Evolutionary conservation across 1,140 invertebrate species (phyloP), one percentile per base, ranked within the genome.

Genomic region (Anthonomus grandis): DNA sequence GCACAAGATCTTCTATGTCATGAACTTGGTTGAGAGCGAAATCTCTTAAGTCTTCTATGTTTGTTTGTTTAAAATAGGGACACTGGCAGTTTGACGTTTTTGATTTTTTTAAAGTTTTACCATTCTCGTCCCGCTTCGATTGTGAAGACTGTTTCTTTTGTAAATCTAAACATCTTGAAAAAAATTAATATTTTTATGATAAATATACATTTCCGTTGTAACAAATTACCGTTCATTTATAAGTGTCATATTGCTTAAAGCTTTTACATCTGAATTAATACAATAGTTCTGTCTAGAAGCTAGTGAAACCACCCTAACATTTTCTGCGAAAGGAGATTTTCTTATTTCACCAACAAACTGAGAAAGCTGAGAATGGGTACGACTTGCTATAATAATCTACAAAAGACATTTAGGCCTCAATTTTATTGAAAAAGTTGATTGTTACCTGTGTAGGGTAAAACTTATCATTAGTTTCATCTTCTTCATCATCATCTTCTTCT

Each of bases 301-400:
- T 53, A 98, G 75, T 13, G 91, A 85, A 0, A 92, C 80, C n/a
- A 94, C 82, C 57, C 89, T 81, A 15, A 89, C 76, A 59, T 84
- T 74, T 31, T 86, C 74, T 22, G 77, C 79, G 76, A 89, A 96
- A 5, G 83, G 80, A 63, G 91, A 97, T 68, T 86, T 87, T 60
- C 90, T 85, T 0, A 99, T 79, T 80, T 98, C 96, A 46, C 84
- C 81, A 21, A 97, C 83, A 79, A 98, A 95, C 73, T 99, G 96
- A 2, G 89, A 83, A 19, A 99, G 74, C 72, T 99, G 96, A 6
- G 95, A 97, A 77, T 99, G 95, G 23, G 96, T 98, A 71, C 96
- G 81, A 60, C 93, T 97, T 66, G 93, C 95, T 76, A 93, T 97
- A 67, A 88, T 93, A 59, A 98, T 89, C 85, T 96, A 76, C 4